Percentiles rank a stretch among this genome's conserved stretches.
phyloP scores from a whole-genome alignment of 2,888 invertebrate genomes.

The Nasonovia ribisnigri region DNA sequence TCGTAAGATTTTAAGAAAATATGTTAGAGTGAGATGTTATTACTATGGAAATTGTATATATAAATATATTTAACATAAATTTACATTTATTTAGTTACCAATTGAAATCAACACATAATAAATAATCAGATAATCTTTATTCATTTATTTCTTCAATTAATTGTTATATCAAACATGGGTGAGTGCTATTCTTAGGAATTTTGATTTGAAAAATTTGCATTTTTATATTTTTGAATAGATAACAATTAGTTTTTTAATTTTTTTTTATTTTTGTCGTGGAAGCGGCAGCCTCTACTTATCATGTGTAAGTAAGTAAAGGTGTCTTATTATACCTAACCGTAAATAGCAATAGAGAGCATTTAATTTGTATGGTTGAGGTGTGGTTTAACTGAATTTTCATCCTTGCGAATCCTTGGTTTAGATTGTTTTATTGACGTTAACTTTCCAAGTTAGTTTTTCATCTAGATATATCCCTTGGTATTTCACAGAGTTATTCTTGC shows the following conservation, averaged over 20 bases:
- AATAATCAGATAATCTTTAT: no score
- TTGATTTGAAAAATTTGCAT: not conserved
- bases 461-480: not conserved
- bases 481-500: not conserved
- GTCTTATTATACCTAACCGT: no score
- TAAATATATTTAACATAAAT: no score
- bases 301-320: not conserved
- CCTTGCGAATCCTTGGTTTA: not conserved
- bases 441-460: not conserved
- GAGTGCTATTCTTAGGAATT: not conserved
- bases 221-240: no score
- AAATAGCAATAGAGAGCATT: not conserved
- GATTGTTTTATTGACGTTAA: not conserved
- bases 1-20: not conserved
- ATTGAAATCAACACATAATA: not conserved
- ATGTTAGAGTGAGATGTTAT: not conserved
- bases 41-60: not conserved
- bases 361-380: not conserved
- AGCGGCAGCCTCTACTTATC: not conserved
- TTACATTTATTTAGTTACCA: not conserved
- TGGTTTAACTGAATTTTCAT: not conserved
- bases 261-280: not conserved
- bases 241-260: no score
- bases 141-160: no score
- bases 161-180: no score